Evolutionary conservation across 2,797 vertebrate species (phyloP), one percentile per base, ranked within the genome.

Genomic region (Saxicola maurus): DNA sequence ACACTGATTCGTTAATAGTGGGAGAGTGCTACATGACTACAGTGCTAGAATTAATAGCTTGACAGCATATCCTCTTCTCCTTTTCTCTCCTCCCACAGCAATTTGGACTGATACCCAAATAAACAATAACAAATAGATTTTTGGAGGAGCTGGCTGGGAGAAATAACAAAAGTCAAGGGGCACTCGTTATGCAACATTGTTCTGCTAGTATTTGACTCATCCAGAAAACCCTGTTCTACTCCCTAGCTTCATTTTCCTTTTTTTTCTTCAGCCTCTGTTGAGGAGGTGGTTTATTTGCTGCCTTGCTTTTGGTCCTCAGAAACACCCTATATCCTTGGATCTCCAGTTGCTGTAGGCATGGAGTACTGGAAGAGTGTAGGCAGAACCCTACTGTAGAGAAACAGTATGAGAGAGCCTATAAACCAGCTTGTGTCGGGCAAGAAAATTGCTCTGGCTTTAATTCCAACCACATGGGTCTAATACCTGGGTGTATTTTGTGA

Each of bases 81-180:
- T 88, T 37, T 75, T 82, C 69, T 92, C 82, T 94, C 84, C 86
- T 95, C 94, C 94, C 85, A 89, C 92, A 91, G 82, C 85, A 91
- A 76, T 93, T 94, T 95, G 94, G 94, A 93, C 92, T 73, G 82
- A 87, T 90, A 92, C 93, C 95, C 91, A 95, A 94, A 92, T 76
- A 95, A 95, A 94, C 95, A 95, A 91, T 91, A 93, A 95, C 92
- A 89, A 82, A 89, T 62, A 82, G 84, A 78, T 88, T 94, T 92
- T 88, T 92, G 92, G 87, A 95, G 93, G 88, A 92, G 89, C 59
- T 76, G 89, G 27, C 85, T 93, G 53, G 85, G 42, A 95, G 85
- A 86, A 95, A 95, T 91, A 94, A 92, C 87, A 87, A 49, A 93
- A 94, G 93, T 94, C 93, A 83, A 96, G 85, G 90, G 91, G 56